Evolutionary conservation across 2,888 invertebrate genomes (phyloP), one percentile per base, ranked within the genome.

Genomic region (Busseola fusca): DNA sequence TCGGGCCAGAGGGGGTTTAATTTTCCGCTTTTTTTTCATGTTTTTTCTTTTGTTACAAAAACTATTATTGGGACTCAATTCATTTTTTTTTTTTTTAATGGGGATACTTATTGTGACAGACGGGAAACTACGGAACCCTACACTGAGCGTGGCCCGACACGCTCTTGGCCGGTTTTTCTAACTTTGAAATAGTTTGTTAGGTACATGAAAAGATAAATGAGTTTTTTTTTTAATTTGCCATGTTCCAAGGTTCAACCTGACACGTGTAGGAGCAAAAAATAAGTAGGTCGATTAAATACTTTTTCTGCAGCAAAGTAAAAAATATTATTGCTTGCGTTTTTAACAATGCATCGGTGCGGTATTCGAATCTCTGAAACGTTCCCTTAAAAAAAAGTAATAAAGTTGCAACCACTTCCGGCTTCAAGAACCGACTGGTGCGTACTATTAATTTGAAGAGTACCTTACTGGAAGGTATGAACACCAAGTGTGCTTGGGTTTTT

Each of bases 221-320:
- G 59, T n/a, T 77, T 71, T 58, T 45, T 42, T 27, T n/a, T n/a
- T 58, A 18, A 48, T 42, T 69, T 48, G 30, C 42, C 7, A 30
- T 12, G 12, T 50, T 50, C 21, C 50, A 77, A 70, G 77, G 74
- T 27, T 62, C 57, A 18, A 0, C 14, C 16, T 21, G 54, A 56
- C 48, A 69, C 50, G 56, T 77, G 48, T 71, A 45, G 42, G n/a
- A 16, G 45, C 30, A 63, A 71, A 58, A 77, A 73, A 56, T 72
- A 72, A 52, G 78, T 73, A 78, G 78, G 75, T 75, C 72, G 64
- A 54, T 64, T 64, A 57, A 27, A 34, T 34, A 62, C 27, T 59
- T 77, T 78, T 72, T 75, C 25, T 50, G 16, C 6, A 10, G 14
- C 9, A 56, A 65, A 18, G 27, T 71, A 75, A 77, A 54, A 77